Evolutionary conservation across 2,888 invertebrate genomes (phyloP).

Genomic region (Invenusta paracnida): DNA sequence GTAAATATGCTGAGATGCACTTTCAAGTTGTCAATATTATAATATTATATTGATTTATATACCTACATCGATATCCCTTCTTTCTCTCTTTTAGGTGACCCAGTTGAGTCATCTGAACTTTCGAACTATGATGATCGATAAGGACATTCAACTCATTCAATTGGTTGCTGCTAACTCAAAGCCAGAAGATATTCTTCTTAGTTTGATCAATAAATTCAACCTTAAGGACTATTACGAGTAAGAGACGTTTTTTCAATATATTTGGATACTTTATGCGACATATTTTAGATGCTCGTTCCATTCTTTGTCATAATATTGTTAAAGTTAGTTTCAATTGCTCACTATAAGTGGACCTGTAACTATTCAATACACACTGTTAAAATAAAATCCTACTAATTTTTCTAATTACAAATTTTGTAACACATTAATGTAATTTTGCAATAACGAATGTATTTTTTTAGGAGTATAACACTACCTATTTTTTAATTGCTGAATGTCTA

Average conservation of each 20-base stretch:
- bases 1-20: background rate
- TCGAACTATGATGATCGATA: conserved; percentile 31
- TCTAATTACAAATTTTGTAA: too few relatives aligned
- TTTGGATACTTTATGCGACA: too few relatives aligned
- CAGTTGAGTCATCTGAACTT: background rate
- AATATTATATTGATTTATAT: background rate
- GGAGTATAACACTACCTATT: too few relatives aligned
- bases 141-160: conserved; percentile 31
- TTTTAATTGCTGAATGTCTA: too few relatives aligned
- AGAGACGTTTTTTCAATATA: too few relatives aligned
- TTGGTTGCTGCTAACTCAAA: background rate
- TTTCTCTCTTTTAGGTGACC: background rate
- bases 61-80: background rate
- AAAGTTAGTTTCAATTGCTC: too few relatives aligned
- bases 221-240: conserved; percentile 30
- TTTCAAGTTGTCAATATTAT: background rate
- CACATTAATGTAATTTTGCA: background rate
- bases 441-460: too few relatives aligned
- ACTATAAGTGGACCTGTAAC: too few relatives aligned
- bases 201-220: conserved; percentile 30
- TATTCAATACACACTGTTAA: too few relatives aligned
- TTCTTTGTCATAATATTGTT: too few relatives aligned
- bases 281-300: too few relatives aligned
- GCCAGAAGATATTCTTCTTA: background rate
- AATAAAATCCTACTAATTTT: too few relatives aligned